Percentiles rank a stretch among this genome's conserved stretches.
Evolutionary conservation across 1,140 invertebrate genomes (phyloP).

Genomic region (Lamellibrachia luymesi): DNA sequence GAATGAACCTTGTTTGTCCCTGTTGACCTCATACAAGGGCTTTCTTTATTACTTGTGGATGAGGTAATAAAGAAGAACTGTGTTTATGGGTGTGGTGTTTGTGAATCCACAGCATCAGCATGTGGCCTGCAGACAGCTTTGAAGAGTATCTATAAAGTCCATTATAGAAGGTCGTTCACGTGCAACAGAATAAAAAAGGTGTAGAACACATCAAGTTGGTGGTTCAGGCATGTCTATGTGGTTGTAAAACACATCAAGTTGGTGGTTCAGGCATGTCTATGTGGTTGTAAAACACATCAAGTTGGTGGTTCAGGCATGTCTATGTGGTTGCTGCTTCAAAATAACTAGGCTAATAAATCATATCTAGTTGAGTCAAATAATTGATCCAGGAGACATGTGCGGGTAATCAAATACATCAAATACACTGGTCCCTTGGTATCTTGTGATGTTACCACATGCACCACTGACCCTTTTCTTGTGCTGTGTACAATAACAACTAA

Average conservation of each 20-base stretch:
- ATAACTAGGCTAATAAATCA: constrained; percentile 1
- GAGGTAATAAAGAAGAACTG: background rate
- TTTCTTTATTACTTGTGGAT: background rate
- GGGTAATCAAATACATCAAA: background rate
- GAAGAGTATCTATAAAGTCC: background rate
- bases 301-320: too few species aligned
- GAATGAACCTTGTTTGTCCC: background rate
- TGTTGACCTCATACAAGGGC: background rate
- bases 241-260: background rate
- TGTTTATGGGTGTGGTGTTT: constrained; percentile 4
- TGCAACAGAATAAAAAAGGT: background rate
- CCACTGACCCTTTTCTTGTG: background rate
- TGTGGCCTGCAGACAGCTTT: background rate
- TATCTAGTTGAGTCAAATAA: background rate
- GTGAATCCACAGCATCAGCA: background rate
- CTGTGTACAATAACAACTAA: background rate
- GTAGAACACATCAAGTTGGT: background rate
- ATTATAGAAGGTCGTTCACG: background rate
- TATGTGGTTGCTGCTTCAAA: background rate
- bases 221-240: background rate
- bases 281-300: too few species aligned
- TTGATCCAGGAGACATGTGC: background rate
- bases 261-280: background rate
- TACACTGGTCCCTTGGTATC: background rate
- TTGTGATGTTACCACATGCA: background rate